phyloP scores from a whole-genome alignment of 2,888 invertebrate genomes.

The Exephanes ischioxanthus region DNA sequence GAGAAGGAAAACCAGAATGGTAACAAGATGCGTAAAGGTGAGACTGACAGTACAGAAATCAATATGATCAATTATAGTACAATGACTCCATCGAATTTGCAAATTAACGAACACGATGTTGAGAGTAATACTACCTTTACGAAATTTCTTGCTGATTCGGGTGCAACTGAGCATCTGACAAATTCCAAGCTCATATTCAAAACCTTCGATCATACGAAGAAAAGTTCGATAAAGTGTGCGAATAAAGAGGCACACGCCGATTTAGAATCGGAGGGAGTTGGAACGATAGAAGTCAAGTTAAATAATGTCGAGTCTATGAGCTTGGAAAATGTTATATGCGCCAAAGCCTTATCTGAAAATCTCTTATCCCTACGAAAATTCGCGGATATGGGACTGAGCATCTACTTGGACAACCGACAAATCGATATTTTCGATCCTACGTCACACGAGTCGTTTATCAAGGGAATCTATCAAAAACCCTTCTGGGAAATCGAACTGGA shows the following conservation, averaged over 20 bases:
- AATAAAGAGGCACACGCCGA: conserved; percentile 68
- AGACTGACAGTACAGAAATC: conserved; percentile 42
- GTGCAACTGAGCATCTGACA: conserved; percentile 70
- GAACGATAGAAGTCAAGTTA: conserved; percentile 62
- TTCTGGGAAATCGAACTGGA: conserved; percentile 65
- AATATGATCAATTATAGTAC: conserved; percentile 53
- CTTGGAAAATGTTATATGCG: conserved; percentile 67
- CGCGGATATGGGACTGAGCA: conserved; percentile 66
- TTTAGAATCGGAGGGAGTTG: conserved; percentile 68
- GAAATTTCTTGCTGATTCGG: conserved; percentile 69
- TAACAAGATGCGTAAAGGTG: conserved; percentile 42
- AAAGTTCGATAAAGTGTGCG: conserved; percentile 66
- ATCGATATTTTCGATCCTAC: conserved; percentile 63
- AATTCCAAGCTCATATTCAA: conserved; percentile 68
- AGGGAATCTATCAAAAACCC: conserved; percentile 67
- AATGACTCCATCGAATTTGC: conserved; percentile 40
- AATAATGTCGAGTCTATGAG: conserved; percentile 53
- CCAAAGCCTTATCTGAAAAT: conserved; percentile 63
- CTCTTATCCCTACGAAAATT: conserved; percentile 69
- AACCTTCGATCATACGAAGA: conserved; percentile 60
- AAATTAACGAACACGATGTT: conserved; percentile 39
- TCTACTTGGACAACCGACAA: conserved; percentile 68
- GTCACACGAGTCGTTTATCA: conserved; percentile 62
- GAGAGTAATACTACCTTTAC: conserved; percentile 40
- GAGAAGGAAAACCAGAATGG: conserved; percentile 46